Evolutionary conservation across 1,140 invertebrate species (phyloP).

Genomic region (Elymnias hypermnestra): DNA sequence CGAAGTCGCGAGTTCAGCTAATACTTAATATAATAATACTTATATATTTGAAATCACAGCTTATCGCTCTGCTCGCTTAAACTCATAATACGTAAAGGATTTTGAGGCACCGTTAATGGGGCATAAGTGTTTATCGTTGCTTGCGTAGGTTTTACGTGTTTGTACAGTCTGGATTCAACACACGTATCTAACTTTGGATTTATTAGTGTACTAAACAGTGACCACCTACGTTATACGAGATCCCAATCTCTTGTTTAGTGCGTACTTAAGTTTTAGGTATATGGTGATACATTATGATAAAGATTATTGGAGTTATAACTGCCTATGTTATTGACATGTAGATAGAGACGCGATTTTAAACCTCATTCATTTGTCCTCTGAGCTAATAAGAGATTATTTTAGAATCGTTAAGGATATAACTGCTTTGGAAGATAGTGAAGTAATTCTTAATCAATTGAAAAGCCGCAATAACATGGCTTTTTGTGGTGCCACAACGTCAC

Average conservation of each 20-base stretch:
- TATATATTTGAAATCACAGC: not conserved
- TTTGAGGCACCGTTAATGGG: not conserved
- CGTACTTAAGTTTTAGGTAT: not conserved
- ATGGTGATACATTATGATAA: not conserved
- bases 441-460: no score
- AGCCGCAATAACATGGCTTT: no score
- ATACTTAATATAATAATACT: not conserved
- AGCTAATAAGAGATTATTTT: no score
- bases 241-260: not conserved
- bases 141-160: slow-evolving; percentile 2
- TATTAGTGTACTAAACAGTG: slow-evolving; percentile 1
- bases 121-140: slow-evolving; percentile 1
- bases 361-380: no score
- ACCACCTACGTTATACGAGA: not conserved
- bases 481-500: no score
- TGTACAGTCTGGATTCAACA: not conserved
- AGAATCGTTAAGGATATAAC: no score
- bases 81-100: not conserved
- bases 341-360: no score
- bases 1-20: no score
- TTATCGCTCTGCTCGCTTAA: not conserved
- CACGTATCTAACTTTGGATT: slow-evolving; percentile 1
- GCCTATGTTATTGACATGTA: no score
- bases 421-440: no score
- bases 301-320: no score